Percentiles rank a stretch among this genome's conserved stretches.
Conservation (phyloP, 92 coral and sea anemone genomes). For the Bergia puertoricense region DNA sequence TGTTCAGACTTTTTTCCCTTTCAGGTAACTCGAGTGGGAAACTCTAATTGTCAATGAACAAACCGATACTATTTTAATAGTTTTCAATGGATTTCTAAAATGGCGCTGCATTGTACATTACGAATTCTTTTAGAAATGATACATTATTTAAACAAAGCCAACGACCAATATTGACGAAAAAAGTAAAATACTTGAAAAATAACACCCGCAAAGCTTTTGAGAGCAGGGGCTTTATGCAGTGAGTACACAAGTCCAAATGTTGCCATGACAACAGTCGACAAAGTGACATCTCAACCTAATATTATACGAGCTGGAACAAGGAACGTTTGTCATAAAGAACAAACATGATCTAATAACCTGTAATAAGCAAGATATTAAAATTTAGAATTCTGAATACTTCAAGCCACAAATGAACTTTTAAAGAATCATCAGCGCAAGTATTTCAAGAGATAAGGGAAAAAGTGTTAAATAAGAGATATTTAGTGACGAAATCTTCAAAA, state of each 20-base stretch:
- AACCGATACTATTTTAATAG: neutral
- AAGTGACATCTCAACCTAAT: conserved; percentile 4
- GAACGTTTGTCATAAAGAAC: neutral
- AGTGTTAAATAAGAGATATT: neutral
- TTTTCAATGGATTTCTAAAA: no score
- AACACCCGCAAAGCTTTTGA: conserved; percentile 17
- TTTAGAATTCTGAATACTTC: neutral
- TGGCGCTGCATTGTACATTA: neutral
- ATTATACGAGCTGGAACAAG: neutral
- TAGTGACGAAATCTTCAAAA: neutral
- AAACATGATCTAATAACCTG: neutral
- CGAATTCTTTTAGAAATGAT: neutral
- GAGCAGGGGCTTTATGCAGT: neutral
- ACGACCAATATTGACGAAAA: neutral
- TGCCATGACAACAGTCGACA: conserved; percentile 11
- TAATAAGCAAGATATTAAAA: neutral
- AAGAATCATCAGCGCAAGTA: neutral
- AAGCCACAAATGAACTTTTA: neutral
- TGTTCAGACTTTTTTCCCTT: no score
- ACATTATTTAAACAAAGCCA: neutral
- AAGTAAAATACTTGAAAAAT: neutral
- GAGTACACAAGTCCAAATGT: neutral
- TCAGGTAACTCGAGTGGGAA: no score
- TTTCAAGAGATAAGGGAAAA: neutral
- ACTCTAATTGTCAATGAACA: neutral